These are phyloP conservation scores for Callosobruchus maculatus DNA, from an alignment of 2,888 invertebrate species.

Conservation along the genomic window DNA sequence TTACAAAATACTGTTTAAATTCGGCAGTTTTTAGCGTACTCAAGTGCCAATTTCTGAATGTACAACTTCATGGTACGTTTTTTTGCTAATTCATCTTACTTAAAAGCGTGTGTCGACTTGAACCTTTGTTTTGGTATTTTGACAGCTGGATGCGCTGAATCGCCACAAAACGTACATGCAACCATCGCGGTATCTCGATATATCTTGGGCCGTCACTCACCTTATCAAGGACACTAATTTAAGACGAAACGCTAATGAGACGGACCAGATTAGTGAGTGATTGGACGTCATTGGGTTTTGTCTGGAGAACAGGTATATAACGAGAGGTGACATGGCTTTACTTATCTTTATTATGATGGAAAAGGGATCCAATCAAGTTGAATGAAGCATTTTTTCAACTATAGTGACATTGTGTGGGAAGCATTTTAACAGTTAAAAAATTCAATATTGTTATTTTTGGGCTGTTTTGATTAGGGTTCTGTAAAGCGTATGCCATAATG, in stretches of 20 bases:
- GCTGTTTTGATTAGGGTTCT: no score
- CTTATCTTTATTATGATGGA: not conserved
- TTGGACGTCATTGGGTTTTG: not conserved
- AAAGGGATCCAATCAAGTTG: not conserved
- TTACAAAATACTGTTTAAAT: no score
- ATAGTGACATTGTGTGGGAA: not conserved
- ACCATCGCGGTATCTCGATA: not conserved
- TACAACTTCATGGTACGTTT: no score
- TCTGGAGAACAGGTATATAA: not conserved
- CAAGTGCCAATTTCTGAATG: no score
- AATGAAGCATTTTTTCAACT: not conserved
- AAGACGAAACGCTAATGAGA: not conserved
- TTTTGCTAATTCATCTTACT: no score
- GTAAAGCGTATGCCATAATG: no score
- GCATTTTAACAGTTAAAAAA: not conserved
- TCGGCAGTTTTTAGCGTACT: no score
- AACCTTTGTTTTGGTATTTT: no score
- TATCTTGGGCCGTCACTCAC: not conserved
- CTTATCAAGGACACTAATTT: not conserved
- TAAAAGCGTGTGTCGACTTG: no score
- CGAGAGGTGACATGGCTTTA: not conserved
- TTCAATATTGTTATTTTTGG: no score
- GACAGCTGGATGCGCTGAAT: no score
- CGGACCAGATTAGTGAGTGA: not conserved
- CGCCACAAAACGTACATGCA: not conserved